Evolutionary conservation across 2,888 invertebrate genomes (phyloP).

Genomic region (Lepidonotus clava): DNA sequence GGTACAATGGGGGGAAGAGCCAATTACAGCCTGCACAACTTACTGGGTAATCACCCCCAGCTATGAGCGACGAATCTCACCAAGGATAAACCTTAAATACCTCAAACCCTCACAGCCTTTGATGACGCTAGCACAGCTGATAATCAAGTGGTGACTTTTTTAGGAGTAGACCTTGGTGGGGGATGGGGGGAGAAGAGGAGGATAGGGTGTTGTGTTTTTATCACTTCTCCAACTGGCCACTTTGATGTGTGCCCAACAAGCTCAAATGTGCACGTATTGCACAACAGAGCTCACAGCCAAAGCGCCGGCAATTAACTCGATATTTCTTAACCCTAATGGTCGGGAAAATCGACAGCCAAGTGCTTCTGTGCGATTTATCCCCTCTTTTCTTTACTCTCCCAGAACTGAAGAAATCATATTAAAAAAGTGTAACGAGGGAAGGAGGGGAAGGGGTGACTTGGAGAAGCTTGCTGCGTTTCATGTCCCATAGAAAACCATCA

Average conservation of each 20-base stretch:
- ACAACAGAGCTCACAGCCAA: not conserved
- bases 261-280: slow-evolving; percentile 30
- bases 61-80: not conserved
- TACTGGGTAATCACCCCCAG: not conserved
- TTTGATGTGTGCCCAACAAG: slow-evolving; percentile 14
- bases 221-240: not conserved
- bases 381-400: no score
- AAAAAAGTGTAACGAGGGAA: no score
- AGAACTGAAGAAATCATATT: no score
- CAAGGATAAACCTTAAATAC: not conserved
- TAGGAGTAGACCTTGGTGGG: not conserved
- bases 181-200: not conserved
- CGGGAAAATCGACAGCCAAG: slow-evolving; percentile 23
- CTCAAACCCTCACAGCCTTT: not conserved
- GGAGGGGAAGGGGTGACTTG: not conserved
- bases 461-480: slow-evolving; percentile 8
- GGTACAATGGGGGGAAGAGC: not conserved
- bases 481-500: slow-evolving; percentile 11
- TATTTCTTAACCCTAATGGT: no score
- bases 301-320: slow-evolving; percentile 28
- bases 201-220: not conserved
- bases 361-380: not conserved
- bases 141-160: slow-evolving; percentile 20
- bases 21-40: slow-evolving; percentile 20
- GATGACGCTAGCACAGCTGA: not conserved